Percentiles rank a stretch among this genome's conserved stretches.
Conservation (phyloP, 2,113 vertebrate genomes). For the Lasiurus cinereus region DNA sequence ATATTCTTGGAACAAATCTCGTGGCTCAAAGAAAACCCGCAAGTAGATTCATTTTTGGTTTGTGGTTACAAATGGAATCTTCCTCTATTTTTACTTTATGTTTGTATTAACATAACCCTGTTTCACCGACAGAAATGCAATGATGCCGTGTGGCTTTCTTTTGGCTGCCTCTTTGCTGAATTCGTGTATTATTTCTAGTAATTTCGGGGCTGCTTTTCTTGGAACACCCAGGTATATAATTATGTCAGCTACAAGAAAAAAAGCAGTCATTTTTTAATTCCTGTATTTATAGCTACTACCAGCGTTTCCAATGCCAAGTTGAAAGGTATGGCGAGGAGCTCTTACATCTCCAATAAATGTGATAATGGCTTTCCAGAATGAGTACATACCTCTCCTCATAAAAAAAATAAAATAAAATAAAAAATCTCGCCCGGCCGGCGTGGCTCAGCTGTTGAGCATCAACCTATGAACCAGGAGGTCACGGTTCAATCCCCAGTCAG, state of each 20-base stretch:
- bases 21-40: slow-evolving; percentile 62
- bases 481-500: no score
- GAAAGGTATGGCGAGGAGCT: not conserved
- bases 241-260: slow-evolving; percentile 22
- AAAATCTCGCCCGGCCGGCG: no score
- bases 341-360: not conserved
- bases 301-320: not conserved
- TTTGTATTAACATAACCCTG: slow-evolving; percentile 70
- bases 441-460: no score
- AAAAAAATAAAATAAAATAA: not conserved
- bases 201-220: slow-evolving; percentile 73
- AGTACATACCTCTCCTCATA: not conserved
- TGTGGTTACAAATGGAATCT: slow-evolving; percentile 58
- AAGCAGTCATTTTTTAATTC: slow-evolving; percentile 54
- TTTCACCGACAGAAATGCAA: slow-evolving; percentile 66
- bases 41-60: slow-evolving; percentile 72
- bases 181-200: slow-evolving; percentile 72
- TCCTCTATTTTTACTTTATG: slow-evolving; percentile 34
- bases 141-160: slow-evolving; percentile 67
- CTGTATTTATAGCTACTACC: slow-evolving; percentile 54
- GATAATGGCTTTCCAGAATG: not conserved
- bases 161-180: slow-evolving; percentile 70
- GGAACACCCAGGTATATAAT: slow-evolving; percentile 70
- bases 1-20: slow-evolving; percentile 65
- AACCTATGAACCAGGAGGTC: no score